phyloP scores from a whole-genome alignment of 2,113 vertebrate species.

The Pyrgilauda ruficollis region DNA sequence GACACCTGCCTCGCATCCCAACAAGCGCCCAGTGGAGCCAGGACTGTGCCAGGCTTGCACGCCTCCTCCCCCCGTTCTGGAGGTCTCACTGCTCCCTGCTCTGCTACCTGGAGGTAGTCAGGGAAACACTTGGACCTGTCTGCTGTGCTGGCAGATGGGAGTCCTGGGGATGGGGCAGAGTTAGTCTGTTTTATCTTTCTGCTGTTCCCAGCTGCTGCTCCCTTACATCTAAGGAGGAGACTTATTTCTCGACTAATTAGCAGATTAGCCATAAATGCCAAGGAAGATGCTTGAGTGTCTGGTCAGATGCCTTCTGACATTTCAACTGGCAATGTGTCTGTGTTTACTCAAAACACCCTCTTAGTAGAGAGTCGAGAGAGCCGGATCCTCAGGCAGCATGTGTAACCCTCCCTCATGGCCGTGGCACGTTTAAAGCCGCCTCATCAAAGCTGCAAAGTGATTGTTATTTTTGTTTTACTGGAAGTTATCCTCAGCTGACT shows the following conservation, averaged over 20 bases:
- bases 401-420: neutral
- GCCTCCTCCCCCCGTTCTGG: neutral
- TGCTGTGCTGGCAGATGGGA: neutral
- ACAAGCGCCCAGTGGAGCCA: rapidly evolving
- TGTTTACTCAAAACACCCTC: neutral
- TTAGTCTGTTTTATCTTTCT: neutral
- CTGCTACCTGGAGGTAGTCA: rapidly evolving
- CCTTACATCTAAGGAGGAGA: neutral
- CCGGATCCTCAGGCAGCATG: neutral
- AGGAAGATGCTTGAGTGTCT: neutral
- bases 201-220: neutral
- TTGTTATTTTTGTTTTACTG: neutral
- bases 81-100: neutral
- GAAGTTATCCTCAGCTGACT: neutral
- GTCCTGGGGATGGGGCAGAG: neutral
- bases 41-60: neutral
- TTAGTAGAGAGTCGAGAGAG: neutral
- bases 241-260: neutral
- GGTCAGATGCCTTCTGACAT: neutral
- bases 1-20: neutral
- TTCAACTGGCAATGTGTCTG: neutral
- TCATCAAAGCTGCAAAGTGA: neutral
- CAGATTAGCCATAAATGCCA: neutral
- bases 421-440: rapidly evolving
- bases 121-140: neutral